phyloP scores from a whole-genome alignment of 2,113 vertebrate genomes.

The Tachuris rubrigastra region DNA sequence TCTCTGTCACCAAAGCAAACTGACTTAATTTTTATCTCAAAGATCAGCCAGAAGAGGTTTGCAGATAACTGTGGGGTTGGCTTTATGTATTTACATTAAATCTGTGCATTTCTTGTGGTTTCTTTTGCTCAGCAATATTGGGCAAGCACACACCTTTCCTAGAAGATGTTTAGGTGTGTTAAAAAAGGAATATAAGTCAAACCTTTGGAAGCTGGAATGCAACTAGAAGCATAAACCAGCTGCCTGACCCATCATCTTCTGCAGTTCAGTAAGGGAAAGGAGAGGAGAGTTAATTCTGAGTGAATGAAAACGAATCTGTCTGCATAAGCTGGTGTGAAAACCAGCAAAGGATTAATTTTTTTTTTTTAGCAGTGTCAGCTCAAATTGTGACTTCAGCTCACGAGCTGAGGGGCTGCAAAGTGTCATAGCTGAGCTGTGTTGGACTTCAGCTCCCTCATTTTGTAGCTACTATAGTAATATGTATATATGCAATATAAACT shows the following conservation, averaged over 20 bases:
- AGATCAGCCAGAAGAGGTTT: not conserved
- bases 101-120: accelerated
- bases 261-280: not conserved
- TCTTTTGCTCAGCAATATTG: not conserved
- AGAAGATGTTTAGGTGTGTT: not conserved
- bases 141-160: not conserved
- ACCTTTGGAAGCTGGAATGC: not conserved
- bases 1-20: not conserved
- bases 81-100: accelerated
- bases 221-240: not conserved
- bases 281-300: not conserved
- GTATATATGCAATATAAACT: not conserved
- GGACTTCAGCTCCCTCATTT: not conserved
- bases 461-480: not conserved
- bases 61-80: not conserved
- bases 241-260: not conserved
- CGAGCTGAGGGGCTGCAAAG: not conserved
- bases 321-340: not conserved
- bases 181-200: not conserved
- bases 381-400: not conserved
- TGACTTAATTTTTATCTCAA: not conserved
- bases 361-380: not conserved
- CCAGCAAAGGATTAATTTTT: not conserved
- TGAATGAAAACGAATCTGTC: not conserved
- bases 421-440: not conserved